Evolutionary conservation across 2,888 invertebrate genomes (phyloP).

Genomic region (Molorchus minor): DNA sequence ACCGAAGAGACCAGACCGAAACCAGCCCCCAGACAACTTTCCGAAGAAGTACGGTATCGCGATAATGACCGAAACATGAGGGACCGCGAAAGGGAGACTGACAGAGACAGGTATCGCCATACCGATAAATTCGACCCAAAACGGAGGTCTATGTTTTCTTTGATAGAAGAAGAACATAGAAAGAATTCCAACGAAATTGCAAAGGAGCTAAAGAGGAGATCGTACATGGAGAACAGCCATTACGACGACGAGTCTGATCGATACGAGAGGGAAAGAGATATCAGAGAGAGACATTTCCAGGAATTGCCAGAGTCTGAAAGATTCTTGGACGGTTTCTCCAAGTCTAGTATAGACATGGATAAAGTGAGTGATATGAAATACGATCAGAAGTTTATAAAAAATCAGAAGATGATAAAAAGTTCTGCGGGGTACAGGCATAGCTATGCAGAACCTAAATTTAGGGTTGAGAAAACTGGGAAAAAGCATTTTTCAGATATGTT

Average conservation of each 20-base stretch:
- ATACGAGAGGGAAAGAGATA: slow-evolving; percentile 37
- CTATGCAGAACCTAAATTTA: slow-evolving; percentile 72
- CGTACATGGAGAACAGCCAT: slow-evolving; percentile 60
- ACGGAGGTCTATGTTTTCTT: slow-evolving; percentile 61
- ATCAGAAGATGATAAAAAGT: slow-evolving; percentile 51
- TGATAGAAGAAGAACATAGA: slow-evolving; percentile 63
- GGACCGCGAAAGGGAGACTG: slow-evolving; percentile 40
- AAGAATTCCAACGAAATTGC: slow-evolving; percentile 63
- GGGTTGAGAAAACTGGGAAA: slow-evolving; percentile 54
- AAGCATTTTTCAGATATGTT: slow-evolving; percentile 58
- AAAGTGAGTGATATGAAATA: slow-evolving; percentile 51
- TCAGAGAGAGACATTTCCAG: slow-evolving; percentile 66
- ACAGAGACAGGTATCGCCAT: slow-evolving; percentile 47
- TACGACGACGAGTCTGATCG: slow-evolving; percentile 47
- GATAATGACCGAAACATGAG: slow-evolving; percentile 43
- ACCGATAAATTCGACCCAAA: slow-evolving; percentile 59
- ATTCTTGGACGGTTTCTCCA: slow-evolving; percentile 59
- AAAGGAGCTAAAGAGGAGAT: slow-evolving; percentile 63
- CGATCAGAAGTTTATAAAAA: slow-evolving; percentile 53
- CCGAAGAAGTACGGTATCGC: slow-evolving; percentile 53
- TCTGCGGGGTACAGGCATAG: slow-evolving; percentile 67
- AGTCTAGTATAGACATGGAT: slow-evolving; percentile 55
- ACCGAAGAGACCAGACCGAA: slow-evolving; percentile 50
- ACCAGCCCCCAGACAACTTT: slow-evolving; percentile 53
- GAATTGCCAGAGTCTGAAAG: slow-evolving; percentile 46